Base-by-base conservation (phyloP, 1,140 invertebrate species). In the Ostrea denselamellosa region DNA sequence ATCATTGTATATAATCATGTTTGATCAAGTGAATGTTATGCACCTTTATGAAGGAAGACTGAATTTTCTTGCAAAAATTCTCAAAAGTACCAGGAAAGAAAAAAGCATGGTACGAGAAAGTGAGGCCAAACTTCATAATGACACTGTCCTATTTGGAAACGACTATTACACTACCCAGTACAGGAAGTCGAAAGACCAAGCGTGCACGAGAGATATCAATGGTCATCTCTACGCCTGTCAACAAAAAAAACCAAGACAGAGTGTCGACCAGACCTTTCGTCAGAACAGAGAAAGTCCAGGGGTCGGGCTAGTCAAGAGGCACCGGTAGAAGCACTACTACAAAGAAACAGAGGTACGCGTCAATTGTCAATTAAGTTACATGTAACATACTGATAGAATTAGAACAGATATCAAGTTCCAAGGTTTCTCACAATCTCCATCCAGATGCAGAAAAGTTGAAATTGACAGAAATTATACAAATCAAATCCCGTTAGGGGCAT, bases 401-500 rank as follows among this genome's bases (percentile, higher is more conserved):
- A 84, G 83, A 84, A 52, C 83, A 84, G n/a, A 52, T 84, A 19
- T 51, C 83, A 84, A 84, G 83, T 84, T 51, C 12, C 12, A 14
- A 17, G 28, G 83, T 44, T 53, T 52, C 53, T 54, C 83, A 54
- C 83, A 84, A 84, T 84, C 83, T 84, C 83, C 83, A 84, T 22
- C 83, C 44, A 52, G 51, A 51, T 51, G 51, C 53, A 84, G 28
- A 34, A 84, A 52, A 84, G 8, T 84, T 53, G n/a, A 84, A 84
- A 53, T 53, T 84, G 14, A 51, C 12, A 25, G 83, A 84, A 34
- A 83, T 83, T 25, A 34, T n/a, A 25, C 81, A 83, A 83, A 83
- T 83, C 81, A 83, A 25, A 83, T 83, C 34, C 81, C 83, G 54
- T 85, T 54, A 58, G 85, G 85, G 85, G 85, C 4, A 44, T 25